These are phyloP conservation scores for Dendrocopos noguchii DNA, from an alignment of 2,113 vertebrate species.

Conservation along the genomic window DNA sequence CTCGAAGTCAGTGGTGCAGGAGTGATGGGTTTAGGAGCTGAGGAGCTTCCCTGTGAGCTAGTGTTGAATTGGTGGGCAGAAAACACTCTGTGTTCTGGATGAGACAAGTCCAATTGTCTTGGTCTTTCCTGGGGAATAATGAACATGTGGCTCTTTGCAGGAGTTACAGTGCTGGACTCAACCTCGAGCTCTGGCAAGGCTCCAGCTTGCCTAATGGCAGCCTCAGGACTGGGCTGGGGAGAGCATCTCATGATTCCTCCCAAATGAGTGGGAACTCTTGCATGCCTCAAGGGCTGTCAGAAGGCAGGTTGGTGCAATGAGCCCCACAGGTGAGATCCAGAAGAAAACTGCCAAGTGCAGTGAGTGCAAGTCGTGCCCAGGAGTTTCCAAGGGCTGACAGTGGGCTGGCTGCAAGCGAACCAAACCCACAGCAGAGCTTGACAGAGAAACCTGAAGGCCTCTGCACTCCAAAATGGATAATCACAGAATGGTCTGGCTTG, in stretches of 20 bases:
- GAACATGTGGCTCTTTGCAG: neutral
- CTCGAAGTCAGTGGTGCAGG: neutral
- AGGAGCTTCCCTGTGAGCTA: neutral
- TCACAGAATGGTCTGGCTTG: no score
- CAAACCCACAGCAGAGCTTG: neutral
- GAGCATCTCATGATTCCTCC: neutral
- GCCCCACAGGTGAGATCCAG: neutral
- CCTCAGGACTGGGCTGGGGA: neutral
- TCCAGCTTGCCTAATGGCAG: neutral
- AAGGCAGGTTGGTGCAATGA: neutral
- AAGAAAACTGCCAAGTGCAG: neutral
- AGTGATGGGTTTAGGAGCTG: neutral
- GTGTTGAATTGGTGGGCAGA: neutral
- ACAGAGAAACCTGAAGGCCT: neutral
- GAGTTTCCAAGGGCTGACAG: neutral
- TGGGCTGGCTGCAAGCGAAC: fast-evolving
- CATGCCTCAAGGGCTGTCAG: neutral
- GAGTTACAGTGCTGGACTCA: neutral
- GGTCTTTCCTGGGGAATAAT: neutral
- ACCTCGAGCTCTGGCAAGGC: neutral
- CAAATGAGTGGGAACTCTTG: neutral
- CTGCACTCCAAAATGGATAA: neutral
- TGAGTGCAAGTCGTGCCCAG: neutral
- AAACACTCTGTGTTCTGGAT: neutral
- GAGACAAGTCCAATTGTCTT: neutral